These are phyloP conservation scores for Lasiommata megera DNA, from an alignment of 2,888 invertebrate genomes.

Conservation along the genomic window DNA sequence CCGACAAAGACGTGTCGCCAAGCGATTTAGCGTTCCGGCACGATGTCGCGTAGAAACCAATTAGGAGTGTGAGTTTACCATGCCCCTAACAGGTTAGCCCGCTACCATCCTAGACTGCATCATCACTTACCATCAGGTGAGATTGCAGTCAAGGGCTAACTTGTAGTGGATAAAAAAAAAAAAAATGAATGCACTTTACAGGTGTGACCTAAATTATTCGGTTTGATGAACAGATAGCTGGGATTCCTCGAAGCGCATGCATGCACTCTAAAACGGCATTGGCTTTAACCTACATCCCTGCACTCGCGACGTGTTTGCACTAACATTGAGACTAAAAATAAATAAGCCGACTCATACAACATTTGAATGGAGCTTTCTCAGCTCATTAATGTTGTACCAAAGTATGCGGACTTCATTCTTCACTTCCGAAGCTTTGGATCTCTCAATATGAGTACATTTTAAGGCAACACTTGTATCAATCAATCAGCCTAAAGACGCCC, in stretches of 20 bases:
- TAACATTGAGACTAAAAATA: constrained; percentile 29
- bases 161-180: too few relatives aligned
- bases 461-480: too few relatives aligned
- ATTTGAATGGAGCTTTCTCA: constrained; percentile 19
- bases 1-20: too few relatives aligned
- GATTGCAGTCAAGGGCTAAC: too few relatives aligned
- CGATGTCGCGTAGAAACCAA: too few relatives aligned
- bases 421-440: background rate
- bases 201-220: constrained; percentile 2
- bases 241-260: constrained; percentile 1
- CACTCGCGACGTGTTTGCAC: constrained; percentile 13
- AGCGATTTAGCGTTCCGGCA: too few relatives aligned
- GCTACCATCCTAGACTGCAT: too few relatives aligned
- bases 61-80: too few relatives aligned
- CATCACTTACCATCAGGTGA: too few relatives aligned
- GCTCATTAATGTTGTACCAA: constrained; percentile 4
- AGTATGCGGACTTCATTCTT: background rate
- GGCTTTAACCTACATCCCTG: constrained; percentile 28
- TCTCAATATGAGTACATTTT: background rate
- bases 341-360: constrained; percentile 24
- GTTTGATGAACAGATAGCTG: background rate
- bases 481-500: too few relatives aligned
- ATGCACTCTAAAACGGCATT: constrained; percentile 24
- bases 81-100: too few relatives aligned
- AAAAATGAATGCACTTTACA: background rate